Conservation (phyloP, 1,140 invertebrate species). For the Cydia strobilella region DNA sequence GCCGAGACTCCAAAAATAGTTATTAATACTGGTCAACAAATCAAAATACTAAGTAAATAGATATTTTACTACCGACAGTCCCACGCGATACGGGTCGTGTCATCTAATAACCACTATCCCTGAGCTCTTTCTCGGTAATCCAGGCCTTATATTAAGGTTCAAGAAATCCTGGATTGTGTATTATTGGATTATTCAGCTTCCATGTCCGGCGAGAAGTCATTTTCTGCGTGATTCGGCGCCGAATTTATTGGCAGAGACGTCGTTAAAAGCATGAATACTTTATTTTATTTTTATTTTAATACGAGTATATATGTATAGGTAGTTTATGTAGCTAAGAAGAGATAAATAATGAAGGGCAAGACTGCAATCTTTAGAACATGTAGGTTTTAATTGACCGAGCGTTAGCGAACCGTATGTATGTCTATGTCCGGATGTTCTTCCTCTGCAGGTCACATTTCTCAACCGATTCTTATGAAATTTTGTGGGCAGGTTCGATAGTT, state of each 20-base stretch:
- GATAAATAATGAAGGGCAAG: too few species aligned
- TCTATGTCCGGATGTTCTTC: too few species aligned
- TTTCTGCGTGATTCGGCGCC: slow-evolving; percentile 5
- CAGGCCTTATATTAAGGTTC: neutral
- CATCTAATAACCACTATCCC: neutral
- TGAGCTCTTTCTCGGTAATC: neutral
- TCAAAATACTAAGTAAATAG: slow-evolving; percentile 8
- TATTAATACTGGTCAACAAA: slow-evolving; percentile 7
- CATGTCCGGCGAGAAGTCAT: neutral
- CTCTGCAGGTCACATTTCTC: too few species aligned
- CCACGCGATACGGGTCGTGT: neutral
- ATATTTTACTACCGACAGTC: neutral
- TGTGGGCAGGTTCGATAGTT: too few species aligned
- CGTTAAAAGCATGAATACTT: neutral
- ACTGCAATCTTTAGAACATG: too few species aligned
- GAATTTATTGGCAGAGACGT: neutral
- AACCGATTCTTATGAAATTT: too few species aligned
- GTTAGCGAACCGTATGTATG: too few species aligned
- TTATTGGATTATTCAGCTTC: neutral
- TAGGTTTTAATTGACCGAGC: too few species aligned
- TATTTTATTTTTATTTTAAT: too few species aligned
- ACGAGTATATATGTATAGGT: neutral
- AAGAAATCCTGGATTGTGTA: neutral
- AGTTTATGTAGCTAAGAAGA: too few species aligned
- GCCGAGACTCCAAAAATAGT: neutral